phyloP scores from a whole-genome alignment of 2,113 vertebrate genomes.

The Zingel zingel region DNA sequence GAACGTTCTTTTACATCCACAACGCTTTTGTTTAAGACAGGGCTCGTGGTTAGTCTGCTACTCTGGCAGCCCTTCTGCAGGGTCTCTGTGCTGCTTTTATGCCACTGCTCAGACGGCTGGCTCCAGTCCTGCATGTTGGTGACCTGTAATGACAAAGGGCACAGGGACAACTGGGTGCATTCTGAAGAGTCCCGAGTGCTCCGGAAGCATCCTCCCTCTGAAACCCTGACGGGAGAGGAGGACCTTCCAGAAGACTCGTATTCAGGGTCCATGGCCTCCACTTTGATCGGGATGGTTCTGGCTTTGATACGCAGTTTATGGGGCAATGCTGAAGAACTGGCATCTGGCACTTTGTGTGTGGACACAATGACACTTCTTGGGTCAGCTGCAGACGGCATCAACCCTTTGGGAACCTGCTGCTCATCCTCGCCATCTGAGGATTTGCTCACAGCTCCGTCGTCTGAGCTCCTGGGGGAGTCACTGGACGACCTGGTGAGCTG shows the following conservation, averaged over 20 bases:
- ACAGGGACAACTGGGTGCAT: slow-evolving; percentile 83
- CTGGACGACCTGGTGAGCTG: slow-evolving; percentile 90
- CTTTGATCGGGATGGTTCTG: slow-evolving; percentile 93
- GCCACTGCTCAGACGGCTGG: slow-evolving; percentile 89
- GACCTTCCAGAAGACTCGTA: slow-evolving; percentile 89
- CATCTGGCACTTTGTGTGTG: slow-evolving; percentile 92
- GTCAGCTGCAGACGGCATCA: slow-evolving; percentile 85
- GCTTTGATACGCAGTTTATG: slow-evolving; percentile 97
- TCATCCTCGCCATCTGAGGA: slow-evolving; percentile 96
- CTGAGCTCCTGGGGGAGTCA: slow-evolving; percentile 92
- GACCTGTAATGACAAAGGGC: slow-evolving; percentile 92
- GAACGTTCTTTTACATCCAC: slow-evolving; percentile 84
- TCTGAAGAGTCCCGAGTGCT: slow-evolving; percentile 81
- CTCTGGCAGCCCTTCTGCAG: slow-evolving; percentile 80
- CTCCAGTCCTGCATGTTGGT: slow-evolving; percentile 92
- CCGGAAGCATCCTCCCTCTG: slow-evolving; percentile 83
- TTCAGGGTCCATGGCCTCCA: slow-evolving; percentile 90
- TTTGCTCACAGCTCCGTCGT: slow-evolving; percentile 90
- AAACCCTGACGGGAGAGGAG: slow-evolving; percentile 83
- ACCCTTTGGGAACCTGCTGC: slow-evolving; percentile 95
- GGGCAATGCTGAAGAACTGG: slow-evolving; percentile 90
- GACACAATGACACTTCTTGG: slow-evolving; percentile 87
- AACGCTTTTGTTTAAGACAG: slow-evolving; percentile 48
- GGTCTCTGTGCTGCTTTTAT: slow-evolving; percentile 85
- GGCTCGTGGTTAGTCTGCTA: slow-evolving; percentile 57